Evolutionary conservation across 2,888 invertebrate genomes (phyloP), one percentile per base, ranked within the genome.

Genomic region (Eupeodes latifasciatus): DNA sequence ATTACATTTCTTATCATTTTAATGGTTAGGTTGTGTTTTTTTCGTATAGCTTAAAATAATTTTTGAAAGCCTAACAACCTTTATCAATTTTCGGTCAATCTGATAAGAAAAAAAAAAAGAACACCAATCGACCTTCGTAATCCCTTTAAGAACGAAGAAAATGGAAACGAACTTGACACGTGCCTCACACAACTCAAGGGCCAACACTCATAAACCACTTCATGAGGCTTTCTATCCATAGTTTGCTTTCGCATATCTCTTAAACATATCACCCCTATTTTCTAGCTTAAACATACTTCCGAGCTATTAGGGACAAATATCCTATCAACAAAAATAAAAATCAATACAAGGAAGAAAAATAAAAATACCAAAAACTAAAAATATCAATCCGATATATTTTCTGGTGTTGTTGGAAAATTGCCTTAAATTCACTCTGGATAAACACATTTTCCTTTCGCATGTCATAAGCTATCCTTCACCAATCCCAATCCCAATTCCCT

Each of bases 381-480:
- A 66, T 76, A 77, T 82, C 79, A 69, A 87, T 72, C 59, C 57
- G 12, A 47, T 19, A 75, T 72, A 61, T 69, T 19, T 59, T 40
- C 40, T 9, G 2, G 40, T 40, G 40, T 40, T 40, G 40, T 7
- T 40, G 40, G 1, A 7, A 9, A 5, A 11, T 36, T 53, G 16
- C 47, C 47, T 11, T 11, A 59, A 10, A 72, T 81, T 57, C 55
- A 72, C 57, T 57, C 57, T 57, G 78, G 72, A 78, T 61, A 72
- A 72, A 59, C 72, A 47, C 72, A 59, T 72, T 55, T 77, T 67
- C 19, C 80, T 77, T 80, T 84, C 74, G 57, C 77, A 81, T 72
- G 85, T 78, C 72, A 81, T 85, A 72, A 77, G 77, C 74, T 81
- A 67, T 79, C 74, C 78, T 19, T 62, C 71, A 11, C 66, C 7